Evolutionary conservation across 2,888 invertebrate genomes (phyloP).

Genomic region (Cephus sareptanus): DNA sequence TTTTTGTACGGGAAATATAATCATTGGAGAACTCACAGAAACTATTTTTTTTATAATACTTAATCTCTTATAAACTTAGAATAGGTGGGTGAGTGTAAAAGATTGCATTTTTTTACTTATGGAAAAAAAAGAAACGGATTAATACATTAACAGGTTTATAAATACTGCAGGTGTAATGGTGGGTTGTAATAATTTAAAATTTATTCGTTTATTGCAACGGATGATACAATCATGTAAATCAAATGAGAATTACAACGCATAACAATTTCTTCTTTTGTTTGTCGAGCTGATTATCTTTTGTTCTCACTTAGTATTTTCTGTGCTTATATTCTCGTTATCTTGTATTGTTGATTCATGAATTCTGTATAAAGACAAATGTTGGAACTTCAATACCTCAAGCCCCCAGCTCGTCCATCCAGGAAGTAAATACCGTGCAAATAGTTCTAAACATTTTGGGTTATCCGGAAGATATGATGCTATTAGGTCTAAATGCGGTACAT

Average conservation of each 20-base stretch:
- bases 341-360: not conserved
- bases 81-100: not conserved
- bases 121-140: not conserved
- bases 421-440: conserved; percentile 91
- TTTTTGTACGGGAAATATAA: not conserved
- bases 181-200: not conserved
- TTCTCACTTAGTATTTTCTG: not conserved
- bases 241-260: not conserved
- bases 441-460: conserved; percentile 79
- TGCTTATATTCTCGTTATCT: not conserved
- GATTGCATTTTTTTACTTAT: not conserved
- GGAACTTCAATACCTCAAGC: conserved; percentile 86
- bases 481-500: conserved; percentile 68
- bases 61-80: not conserved
- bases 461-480: conserved; percentile 70
- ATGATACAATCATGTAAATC: not conserved
- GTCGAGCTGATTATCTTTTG: not conserved
- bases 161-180: not conserved
- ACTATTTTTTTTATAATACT: not conserved
- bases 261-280: not conserved
- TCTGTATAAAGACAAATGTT: conserved; percentile 69
- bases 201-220: not conserved
- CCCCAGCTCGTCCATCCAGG: conserved; percentile 89
- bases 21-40: not conserved
- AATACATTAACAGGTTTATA: not conserved